Base-by-base conservation (phyloP, 2,113 vertebrate species). In the Emydura subglobosa region DNA sequence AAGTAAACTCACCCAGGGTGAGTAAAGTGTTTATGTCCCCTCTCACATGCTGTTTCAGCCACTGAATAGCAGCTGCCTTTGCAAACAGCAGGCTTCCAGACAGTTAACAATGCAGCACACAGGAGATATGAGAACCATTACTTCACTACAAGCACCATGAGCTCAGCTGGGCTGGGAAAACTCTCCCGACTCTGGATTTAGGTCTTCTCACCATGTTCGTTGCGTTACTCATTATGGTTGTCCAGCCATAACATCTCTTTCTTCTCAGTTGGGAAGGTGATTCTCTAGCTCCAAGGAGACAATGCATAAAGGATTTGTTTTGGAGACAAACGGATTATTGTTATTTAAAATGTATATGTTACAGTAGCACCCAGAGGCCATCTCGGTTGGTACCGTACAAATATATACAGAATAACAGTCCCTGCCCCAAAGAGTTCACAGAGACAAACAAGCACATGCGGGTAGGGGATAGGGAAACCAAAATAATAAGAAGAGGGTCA, bases 221-320 rank as follows among this genome's bases (percentile, higher is more conserved):
- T 84, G 74, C 90, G 91, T 93, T 86, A 53, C 42, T 34, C 90
- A 74, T 42, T 57, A 5, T 53, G 25, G 55, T 74, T 54, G 88
- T 7, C 51, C 85, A 90, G 55, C 83, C 0, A 0, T 44, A 80
- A 59, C 3, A 0, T 82, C 86, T 81, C 79, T 90, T 31, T 93
- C 47, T 47, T 85, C 68, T 88, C 89, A 86, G 65, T 55, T 94
- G 94, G 47, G 74, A 91, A 91, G 55, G 55, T 65, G 92, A 90
- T 96, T 91, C 82, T 86, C 51, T 84, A 76, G 7, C 82, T 85
- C 83, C 0, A 1, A 92, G 55, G 85, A 57, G 13, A 57, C n/a
- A 86, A 34, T 55, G 88, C 80, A 24, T 31, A 47, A 19, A 25
- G 31, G n/a, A 31, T 92, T 79, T 2, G 22, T 84, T 93, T 21